Evolutionary conservation across 2,888 invertebrate genomes (phyloP).

Genomic region (Eugnorisma glareosa): DNA sequence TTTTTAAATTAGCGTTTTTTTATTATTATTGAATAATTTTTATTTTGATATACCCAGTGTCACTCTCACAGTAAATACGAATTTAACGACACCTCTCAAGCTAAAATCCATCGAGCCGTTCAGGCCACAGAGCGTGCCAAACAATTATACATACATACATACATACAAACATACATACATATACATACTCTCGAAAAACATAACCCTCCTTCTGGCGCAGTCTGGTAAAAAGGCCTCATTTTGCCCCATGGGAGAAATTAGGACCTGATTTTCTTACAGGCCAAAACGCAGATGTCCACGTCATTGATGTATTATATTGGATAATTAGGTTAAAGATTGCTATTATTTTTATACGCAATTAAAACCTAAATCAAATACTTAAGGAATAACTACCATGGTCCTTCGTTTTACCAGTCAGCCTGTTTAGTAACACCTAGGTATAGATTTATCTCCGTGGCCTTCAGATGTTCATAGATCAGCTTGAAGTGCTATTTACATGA

Average conservation of each 20-base stretch:
- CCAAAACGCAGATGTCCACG: neutral
- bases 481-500: conserved; percentile 26
- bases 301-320: neutral
- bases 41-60: too few relatives aligned
- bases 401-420: neutral
- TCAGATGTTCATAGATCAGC: conserved; percentile 49
- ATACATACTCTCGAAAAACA: too few relatives aligned
- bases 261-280: neutral
- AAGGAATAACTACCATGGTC: neutral
- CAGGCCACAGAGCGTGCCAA: too few relatives aligned
- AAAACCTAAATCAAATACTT: neutral
- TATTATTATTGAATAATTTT: too few relatives aligned
- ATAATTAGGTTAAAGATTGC: neutral
- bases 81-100: too few relatives aligned
- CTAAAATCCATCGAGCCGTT: too few relatives aligned
- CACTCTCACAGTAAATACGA: too few relatives aligned
- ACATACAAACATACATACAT: too few relatives aligned
- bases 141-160: too few relatives aligned
- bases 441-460: conserved; percentile 44
- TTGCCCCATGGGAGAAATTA: neutral
- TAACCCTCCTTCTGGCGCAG: too few relatives aligned
- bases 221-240: neutral
- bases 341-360: neutral
- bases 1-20: too few relatives aligned
- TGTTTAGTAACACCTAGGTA: neutral